phyloP scores from a whole-genome alignment of 2,888 invertebrate genomes.

The Diogma glabrata region DNA sequence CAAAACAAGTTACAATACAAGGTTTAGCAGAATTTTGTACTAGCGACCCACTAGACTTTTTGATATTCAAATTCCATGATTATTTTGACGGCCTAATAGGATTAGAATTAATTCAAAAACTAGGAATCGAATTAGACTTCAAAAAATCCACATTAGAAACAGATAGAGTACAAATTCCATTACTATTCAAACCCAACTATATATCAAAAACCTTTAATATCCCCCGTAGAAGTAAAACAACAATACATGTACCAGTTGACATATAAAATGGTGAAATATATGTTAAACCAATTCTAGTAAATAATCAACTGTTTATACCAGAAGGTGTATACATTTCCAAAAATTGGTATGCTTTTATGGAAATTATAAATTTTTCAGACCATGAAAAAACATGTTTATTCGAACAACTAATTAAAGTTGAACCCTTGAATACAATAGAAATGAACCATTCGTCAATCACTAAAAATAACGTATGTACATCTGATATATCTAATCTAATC shows the following conservation, averaged over 20 bases:
- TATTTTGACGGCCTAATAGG: constrained; percentile 20
- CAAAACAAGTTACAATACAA: not conserved
- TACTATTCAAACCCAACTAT: constrained; percentile 13
- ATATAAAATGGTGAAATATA: constrained; percentile 14
- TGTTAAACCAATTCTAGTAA: constrained; percentile 11
- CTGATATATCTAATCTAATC: not conserved
- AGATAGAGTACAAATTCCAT: constrained; percentile 8
- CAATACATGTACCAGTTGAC: constrained; percentile 10
- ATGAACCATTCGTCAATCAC: constrained; percentile 8
- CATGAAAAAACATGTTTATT: constrained; percentile 10
- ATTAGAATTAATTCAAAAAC: constrained; percentile 16
- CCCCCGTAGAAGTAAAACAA: constrained; percentile 11
- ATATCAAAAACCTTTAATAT: constrained; percentile 15
- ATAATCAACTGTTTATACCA: constrained; percentile 11
- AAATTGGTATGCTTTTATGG: constrained; percentile 13
- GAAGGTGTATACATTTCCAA: constrained; percentile 14
- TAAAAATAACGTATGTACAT: constrained; percentile 8
- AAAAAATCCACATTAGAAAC: constrained; percentile 13
- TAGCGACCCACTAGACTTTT: not conserved
- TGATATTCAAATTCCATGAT: constrained; percentile 14
- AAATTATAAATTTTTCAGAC: constrained; percentile 14
- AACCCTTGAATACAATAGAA: not conserved
- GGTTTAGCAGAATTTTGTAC: not conserved
- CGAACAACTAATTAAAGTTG: constrained; percentile 14
- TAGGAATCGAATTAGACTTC: constrained; percentile 16